Evolutionary conservation across 2,888 invertebrate species (phyloP), one percentile per base, ranked within the genome.

Genomic region (Chrysotoxum bicinctum): DNA sequence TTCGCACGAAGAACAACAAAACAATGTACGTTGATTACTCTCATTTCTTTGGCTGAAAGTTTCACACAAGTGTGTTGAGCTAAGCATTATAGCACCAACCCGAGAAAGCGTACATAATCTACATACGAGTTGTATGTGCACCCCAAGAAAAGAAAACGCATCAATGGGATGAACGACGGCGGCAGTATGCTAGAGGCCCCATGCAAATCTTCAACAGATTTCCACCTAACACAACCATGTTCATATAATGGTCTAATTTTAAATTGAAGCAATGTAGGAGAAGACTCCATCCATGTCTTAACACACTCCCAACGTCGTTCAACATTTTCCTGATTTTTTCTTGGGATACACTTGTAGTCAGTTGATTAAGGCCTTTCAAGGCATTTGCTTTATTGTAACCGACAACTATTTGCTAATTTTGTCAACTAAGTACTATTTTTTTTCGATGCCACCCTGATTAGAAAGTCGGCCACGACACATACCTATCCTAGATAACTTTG

Each of bases 211-310:
- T 73, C 52, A n/a, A 68, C 72, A 58, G 78, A 79, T 79, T 45
- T 58, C 76, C 26, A 68, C 68, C 37, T 32, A 76, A 40, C 40
- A 69, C 45, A 21, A 26, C 45, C 35, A 72, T 70, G 40, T 23
- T 50, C 23, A 16, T 68, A 60, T 81, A 76, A 73, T 69, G 66
- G 62, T 85, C 68, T 72, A 81, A 85, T 81, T 81, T 85, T 64
- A 73, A 81, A 85, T 73, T 72, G 66, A 80, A 70, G 60, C 58
- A 30, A 75, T 37, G 14, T 43, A 23, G 45, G 54, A 60, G 54
- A 80, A 54, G 81, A 62, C 60, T 62, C 72, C 19, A 58, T 30
- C 21, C 76, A 68, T 76, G 75, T 85, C 80, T 60, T 76, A 76
- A 45, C 72, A 76, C 3, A 43, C 43, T 16, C 43, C 3, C n/a